Conservation (phyloP, 2,888 invertebrate genomes). For the Stegophylla sp. region DNA sequence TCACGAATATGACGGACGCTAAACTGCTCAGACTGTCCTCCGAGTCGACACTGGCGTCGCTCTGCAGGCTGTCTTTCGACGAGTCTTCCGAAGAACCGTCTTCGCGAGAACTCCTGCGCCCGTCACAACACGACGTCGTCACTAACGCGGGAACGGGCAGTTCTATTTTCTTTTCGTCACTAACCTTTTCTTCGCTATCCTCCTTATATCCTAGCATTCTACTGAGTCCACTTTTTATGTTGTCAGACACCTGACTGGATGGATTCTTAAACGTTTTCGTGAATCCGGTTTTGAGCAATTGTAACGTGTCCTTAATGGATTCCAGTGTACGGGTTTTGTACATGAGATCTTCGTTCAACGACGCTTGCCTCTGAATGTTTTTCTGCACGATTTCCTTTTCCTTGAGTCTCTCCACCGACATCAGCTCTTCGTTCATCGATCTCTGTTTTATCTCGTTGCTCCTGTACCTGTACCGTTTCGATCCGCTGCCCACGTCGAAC, state of each 20-base stretch:
- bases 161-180: conserved; percentile 51
- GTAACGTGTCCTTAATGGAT: conserved; percentile 75
- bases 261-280: conserved; percentile 85
- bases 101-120: conserved; percentile 81
- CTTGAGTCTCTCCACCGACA: conserved; percentile 82
- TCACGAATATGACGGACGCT: conserved; percentile 89
- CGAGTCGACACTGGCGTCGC: conserved; percentile 91
- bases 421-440: conserved; percentile 86
- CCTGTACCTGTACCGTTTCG: conserved; percentile 42
- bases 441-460: conserved; percentile 76
- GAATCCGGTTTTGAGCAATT: conserved; percentile 76
- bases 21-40: conserved; percentile 78
- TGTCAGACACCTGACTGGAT: conserved; percentile 64
- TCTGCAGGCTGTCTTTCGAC: conserved; percentile 87
- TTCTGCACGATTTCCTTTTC: conserved; percentile 83
- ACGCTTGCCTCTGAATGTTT: conserved; percentile 88
- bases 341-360: conserved; percentile 84
- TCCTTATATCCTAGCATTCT: conserved; percentile 54
- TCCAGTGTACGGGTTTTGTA: conserved; percentile 71
- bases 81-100: conserved; percentile 80
- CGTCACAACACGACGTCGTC: conserved; percentile 63
- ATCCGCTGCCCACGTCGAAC: conserved; percentile 66
- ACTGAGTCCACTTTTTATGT: conserved; percentile 49
- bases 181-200: conserved; percentile 46
- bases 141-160: conserved; percentile 55